phyloP scores from a whole-genome alignment of 2,888 invertebrate genomes.

The Platypus cylindrus region DNA sequence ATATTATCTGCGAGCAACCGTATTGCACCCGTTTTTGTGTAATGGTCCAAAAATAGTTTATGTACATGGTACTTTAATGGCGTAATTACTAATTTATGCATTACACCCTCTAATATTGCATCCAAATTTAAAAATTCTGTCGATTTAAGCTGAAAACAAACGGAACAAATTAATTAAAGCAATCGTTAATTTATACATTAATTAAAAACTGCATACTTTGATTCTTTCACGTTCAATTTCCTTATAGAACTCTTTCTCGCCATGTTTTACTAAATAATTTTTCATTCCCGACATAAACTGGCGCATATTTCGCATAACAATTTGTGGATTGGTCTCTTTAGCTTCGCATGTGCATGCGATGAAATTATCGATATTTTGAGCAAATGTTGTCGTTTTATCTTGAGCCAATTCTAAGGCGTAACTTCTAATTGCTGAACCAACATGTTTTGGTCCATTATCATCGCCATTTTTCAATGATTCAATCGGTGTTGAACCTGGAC shows the following conservation, averaged over 20 bases:
- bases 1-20: slow-evolving; percentile 60
- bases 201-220: slow-evolving; percentile 41
- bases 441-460: slow-evolving; percentile 42
- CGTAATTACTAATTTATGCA: slow-evolving; percentile 81
- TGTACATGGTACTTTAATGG: slow-evolving; percentile 78
- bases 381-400: slow-evolving; percentile 80
- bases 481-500: slow-evolving; percentile 64
- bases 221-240: slow-evolving; percentile 78
- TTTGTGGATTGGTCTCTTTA: slow-evolving; percentile 74
- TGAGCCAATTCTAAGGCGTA: slow-evolving; percentile 71
- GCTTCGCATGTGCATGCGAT: slow-evolving; percentile 86
- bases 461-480: slow-evolving; percentile 52
- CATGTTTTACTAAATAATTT: slow-evolving; percentile 92
- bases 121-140: slow-evolving; percentile 93
- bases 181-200: neutral
- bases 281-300: slow-evolving; percentile 99
- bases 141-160: slow-evolving; percentile 55
- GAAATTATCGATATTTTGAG: slow-evolving; percentile 86
- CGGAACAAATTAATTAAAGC: neutral
- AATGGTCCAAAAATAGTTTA: slow-evolving; percentile 77
- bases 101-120: slow-evolving; percentile 85
- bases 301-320: slow-evolving; percentile 81
- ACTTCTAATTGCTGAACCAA: slow-evolving; percentile 60
- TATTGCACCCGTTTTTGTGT: slow-evolving; percentile 60
- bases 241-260: slow-evolving; percentile 83